Evolutionary conservation across 2,113 vertebrate genomes (phyloP), one percentile per base, ranked within the genome.

Genomic region (Oncorhynchus mykiss): DNA sequence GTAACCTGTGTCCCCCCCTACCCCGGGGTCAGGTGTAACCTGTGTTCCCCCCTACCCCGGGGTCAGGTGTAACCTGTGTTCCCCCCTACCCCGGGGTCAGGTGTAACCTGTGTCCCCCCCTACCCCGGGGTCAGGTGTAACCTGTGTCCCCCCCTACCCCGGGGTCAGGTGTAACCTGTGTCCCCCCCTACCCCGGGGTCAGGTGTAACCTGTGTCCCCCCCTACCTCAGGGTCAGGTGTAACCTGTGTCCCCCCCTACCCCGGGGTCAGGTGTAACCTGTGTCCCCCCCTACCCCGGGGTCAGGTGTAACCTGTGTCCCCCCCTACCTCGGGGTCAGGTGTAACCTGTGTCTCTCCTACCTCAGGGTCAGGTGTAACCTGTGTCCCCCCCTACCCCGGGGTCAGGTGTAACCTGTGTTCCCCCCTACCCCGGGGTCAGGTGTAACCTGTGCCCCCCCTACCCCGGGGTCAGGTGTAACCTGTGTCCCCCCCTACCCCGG

Each of bases 331-430:
- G 1, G 57, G 5, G 57, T n/a, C 5, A 60, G 20, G 34, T 60
- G 24, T 67, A 48, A 20, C 12, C 8, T 5, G 18, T 11, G 59
- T 14, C 82, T 70, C 66, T 92, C 89, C 87, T 91, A 99, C 98
- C 96, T 95, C 84, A 99, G 93, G 76, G 94, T 95, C 64, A 99
- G 93, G 84, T 95, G 93, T 75, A 99, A 87, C 66, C 92, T 93
- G 87, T 97, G 96, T 34, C 34, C 1, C 34, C 8, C 34, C 7
- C n/a, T 34, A 34, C 34, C 34, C 8, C 34, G 8, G 57, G 5
- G 57, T n/a, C 5, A 60, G 5, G 34, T 69, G 16, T 67, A 48
- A 20, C 12, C 7, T 5, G 18, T 45, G 29, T 29, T n/a, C 29
- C 4, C 18, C 92, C 89, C 87, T 91, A 99, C 97, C 96, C 95